A percentile compares a stretch with the other conserved stretches of the same genome.
These are phyloP conservation scores for Bubalus kerabau DNA, from an alignment of 2,113 vertebrate genomes.

Conservation along the genomic window DNA sequence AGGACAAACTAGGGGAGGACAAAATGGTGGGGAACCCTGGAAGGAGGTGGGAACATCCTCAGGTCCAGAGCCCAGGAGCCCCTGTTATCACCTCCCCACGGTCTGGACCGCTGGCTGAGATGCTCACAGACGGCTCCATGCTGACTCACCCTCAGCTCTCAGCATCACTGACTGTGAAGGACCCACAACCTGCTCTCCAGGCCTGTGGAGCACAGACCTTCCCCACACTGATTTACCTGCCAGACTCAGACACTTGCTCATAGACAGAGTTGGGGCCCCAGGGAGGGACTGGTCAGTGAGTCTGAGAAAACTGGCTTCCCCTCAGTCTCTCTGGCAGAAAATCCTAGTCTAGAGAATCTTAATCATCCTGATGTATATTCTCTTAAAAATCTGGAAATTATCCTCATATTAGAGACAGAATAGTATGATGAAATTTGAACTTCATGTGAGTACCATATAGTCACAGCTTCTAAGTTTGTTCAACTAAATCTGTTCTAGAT, in stretches of 20 bases:
- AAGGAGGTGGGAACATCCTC: not conserved
- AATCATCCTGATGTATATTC: not conserved
- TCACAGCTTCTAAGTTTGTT: not conserved
- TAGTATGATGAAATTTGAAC: not conserved
- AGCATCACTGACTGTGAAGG: not conserved
- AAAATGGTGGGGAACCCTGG: not conserved
- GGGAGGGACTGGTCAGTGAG: not conserved
- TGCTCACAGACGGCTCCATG: rapidly evolving
- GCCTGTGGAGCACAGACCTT: too few relatives aligned
- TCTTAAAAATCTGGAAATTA: not conserved
- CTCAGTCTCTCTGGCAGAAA: not conserved
- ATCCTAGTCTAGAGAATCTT: not conserved
- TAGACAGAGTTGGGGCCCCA: rapidly evolving
- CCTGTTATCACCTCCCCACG: rapidly evolving
- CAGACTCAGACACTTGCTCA: too few relatives aligned
- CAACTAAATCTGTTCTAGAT: not conserved
- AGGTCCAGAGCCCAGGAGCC: not conserved
- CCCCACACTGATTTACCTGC: not conserved
- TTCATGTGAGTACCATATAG: not conserved
- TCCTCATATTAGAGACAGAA: not conserved
- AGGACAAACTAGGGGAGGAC: not conserved
- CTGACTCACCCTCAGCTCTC: not conserved
- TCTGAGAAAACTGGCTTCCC: not conserved
- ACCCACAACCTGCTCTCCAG: not conserved
- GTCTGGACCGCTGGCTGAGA: not conserved